These are phyloP conservation scores for Caerostris extrusa DNA, from an alignment of 1,140 invertebrate genomes.

Conservation along the genomic window DNA sequence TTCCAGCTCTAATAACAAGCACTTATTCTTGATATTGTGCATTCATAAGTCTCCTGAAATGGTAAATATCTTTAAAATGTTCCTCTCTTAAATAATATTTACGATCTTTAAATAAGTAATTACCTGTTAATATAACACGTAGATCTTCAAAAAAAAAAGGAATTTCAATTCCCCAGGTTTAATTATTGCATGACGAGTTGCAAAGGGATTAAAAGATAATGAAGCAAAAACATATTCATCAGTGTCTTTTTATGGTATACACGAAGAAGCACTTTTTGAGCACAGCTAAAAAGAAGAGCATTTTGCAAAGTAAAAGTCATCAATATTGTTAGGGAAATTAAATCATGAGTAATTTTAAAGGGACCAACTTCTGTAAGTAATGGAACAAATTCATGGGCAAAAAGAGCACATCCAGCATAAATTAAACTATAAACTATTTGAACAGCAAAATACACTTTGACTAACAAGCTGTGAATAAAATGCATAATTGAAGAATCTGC, in stretches of 20 bases:
- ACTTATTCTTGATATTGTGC: no score
- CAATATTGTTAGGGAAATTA: neutral
- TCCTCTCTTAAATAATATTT: neutral
- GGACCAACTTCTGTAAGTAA: neutral
- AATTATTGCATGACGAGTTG: neutral
- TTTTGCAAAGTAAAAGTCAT: neutral
- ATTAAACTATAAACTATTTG: neutral
- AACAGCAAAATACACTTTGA: neutral
- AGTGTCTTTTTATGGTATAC: neutral
- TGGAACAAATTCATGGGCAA: neutral
- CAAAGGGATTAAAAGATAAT: neutral
- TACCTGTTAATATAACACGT: neutral
- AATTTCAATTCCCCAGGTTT: neutral
- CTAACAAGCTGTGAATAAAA: slow-evolving; percentile 19
- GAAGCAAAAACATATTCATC: slow-evolving; percentile 12
- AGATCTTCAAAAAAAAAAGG: neutral
- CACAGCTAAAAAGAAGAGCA: neutral
- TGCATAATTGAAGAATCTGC: slow-evolving; percentile 21
- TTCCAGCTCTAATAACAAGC: no score
- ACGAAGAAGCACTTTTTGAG: neutral
- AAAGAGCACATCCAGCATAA: neutral
- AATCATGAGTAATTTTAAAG: neutral
- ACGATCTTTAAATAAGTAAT: neutral
- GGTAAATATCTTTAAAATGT: neutral
- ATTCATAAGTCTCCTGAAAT: neutral